These are phyloP conservation scores for Phragmatobia fuliginosa DNA, from an alignment of 2,888 invertebrate species.

Conservation along the genomic window DNA sequence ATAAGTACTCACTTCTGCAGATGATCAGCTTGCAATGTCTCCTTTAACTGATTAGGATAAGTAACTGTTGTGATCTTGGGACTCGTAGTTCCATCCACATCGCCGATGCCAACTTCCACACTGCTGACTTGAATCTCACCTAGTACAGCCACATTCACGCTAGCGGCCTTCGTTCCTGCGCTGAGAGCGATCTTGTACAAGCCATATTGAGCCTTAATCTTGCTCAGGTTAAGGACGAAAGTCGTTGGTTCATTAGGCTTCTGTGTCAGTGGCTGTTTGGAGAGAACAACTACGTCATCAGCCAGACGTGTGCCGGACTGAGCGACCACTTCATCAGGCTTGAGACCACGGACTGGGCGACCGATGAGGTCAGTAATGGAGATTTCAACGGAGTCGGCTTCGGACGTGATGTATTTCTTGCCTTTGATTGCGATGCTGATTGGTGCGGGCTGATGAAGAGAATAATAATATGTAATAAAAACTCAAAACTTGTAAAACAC, in stretches of 20 bases:
- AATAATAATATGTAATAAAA: not conserved
- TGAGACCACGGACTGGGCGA: constrained; percentile 88
- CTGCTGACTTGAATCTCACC: constrained; percentile 92
- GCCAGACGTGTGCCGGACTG: constrained; percentile 91
- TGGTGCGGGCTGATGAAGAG: constrained; percentile 89
- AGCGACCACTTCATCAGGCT: constrained; percentile 89
- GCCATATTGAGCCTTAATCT: constrained; percentile 93
- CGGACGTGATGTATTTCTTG: constrained; percentile 91
- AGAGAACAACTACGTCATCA: constrained; percentile 92
- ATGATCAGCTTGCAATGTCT: constrained; percentile 93
- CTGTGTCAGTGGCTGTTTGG: constrained; percentile 87
- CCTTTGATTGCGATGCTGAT: constrained; percentile 94
- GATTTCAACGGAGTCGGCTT: constrained; percentile 91
- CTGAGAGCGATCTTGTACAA: constrained; percentile 93
- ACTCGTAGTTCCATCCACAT: constrained; percentile 95
- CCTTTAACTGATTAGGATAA: constrained; percentile 90
- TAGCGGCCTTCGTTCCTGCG: constrained; percentile 88
- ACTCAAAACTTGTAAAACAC: too few relatives aligned
- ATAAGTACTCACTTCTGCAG: constrained; percentile 90
- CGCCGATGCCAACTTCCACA: constrained; percentile 95
- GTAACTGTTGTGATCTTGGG: constrained; percentile 91
- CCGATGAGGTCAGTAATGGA: constrained; percentile 92
- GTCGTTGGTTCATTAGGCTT: constrained; percentile 88
- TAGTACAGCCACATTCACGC: constrained; percentile 89
- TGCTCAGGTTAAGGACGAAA: constrained; percentile 92